phyloP scores from a whole-genome alignment of 2,888 invertebrate genomes.

The Lagria hirta region DNA sequence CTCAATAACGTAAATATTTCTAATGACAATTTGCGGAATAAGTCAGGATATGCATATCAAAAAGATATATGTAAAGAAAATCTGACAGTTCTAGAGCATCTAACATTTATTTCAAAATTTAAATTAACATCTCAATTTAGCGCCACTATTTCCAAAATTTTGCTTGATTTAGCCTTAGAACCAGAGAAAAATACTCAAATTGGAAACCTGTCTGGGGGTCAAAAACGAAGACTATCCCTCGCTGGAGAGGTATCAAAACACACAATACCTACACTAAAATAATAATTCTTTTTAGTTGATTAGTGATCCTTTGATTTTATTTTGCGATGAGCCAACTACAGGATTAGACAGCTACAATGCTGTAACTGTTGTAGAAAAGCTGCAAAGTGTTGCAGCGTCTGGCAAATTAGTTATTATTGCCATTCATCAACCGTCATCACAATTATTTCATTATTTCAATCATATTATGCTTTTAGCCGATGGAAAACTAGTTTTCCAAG shows the following conservation, averaged over 20 bases:
- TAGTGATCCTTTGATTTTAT: slow-evolving; percentile 84
- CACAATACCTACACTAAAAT: not conserved
- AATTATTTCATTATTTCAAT: slow-evolving; percentile 81
- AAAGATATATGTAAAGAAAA: slow-evolving; percentile 78
- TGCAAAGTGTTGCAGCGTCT: slow-evolving; percentile 64
- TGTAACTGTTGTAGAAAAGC: slow-evolving; percentile 71
- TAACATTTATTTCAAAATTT: slow-evolving; percentile 87
- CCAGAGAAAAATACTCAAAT: slow-evolving; percentile 72
- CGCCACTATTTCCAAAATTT: too few species aligned
- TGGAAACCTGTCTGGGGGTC: slow-evolving; percentile 84
- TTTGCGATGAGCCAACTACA: slow-evolving; percentile 93
- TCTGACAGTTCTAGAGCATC: slow-evolving; percentile 78
- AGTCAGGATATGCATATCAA: slow-evolving; percentile 86
- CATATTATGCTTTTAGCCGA: slow-evolving; percentile 74
- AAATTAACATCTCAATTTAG: too few species aligned
- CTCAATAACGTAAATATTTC: slow-evolving; percentile 59
- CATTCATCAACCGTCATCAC: slow-evolving; percentile 89
- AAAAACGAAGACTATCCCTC: slow-evolving; percentile 80
- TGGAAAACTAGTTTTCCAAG: slow-evolving; percentile 78
- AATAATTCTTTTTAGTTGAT: slow-evolving; percentile 58
- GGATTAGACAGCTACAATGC: slow-evolving; percentile 91
- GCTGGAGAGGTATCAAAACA: slow-evolving; percentile 62
- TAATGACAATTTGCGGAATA: slow-evolving; percentile 66
- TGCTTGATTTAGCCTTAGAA: slow-evolving; percentile 69
- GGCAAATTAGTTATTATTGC: slow-evolving; percentile 84